phyloP scores from a whole-genome alignment of 2,797 vertebrate species.

The Orientallactaga sibirica region DNA sequence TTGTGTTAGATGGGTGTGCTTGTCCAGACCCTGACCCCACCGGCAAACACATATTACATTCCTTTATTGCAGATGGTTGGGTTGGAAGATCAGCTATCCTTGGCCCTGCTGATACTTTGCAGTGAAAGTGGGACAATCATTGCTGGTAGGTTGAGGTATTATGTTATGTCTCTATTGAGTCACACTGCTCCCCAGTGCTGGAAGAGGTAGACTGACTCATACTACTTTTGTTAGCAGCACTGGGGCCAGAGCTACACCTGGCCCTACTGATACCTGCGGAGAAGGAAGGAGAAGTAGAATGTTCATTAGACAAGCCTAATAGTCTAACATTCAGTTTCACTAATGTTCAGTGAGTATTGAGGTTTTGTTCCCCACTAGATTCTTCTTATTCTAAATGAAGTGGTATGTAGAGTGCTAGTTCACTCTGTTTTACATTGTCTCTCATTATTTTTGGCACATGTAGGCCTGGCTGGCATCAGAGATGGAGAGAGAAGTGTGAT shows the following conservation, averaged over 20 bases:
- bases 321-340: background rate
- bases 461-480: background rate
- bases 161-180: background rate
- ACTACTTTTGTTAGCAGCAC: constrained; percentile 15
- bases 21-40: background rate
- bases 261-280: background rate
- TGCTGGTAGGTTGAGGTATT: background rate
- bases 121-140: background rate
- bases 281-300: background rate
- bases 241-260: background rate
- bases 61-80: constrained; percentile 22
- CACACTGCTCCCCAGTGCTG: background rate
- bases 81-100: constrained; percentile 9
- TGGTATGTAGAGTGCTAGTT: background rate
- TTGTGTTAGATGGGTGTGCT: background rate
- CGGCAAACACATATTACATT: background rate
- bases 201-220: background rate
- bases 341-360: background rate
- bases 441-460: background rate
- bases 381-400: background rate
- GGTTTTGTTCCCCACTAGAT: background rate
- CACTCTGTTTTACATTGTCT: background rate
- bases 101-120: background rate
- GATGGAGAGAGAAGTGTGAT: background rate
- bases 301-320: background rate